A percentile compares a stretch with the other conserved stretches of the same genome.
These are phyloP conservation scores for Platycnemis pennipes DNA, from an alignment of 2,888 invertebrate species.

Conservation along the genomic window DNA sequence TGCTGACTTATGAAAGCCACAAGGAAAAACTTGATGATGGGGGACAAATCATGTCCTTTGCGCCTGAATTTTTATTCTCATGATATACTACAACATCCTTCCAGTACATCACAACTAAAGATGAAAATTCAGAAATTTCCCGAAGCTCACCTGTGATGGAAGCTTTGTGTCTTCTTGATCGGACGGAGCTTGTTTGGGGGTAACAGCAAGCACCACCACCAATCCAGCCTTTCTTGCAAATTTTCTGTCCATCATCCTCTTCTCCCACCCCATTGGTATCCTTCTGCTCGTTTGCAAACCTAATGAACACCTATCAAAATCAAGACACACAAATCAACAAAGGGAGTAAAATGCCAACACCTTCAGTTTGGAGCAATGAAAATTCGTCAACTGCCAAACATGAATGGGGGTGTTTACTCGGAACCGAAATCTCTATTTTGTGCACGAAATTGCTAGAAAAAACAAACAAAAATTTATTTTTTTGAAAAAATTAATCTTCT, in stretches of 20 bases:
- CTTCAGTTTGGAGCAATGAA: too few relatives aligned
- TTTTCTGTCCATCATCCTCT: constrained; percentile 29
- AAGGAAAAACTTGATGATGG: background rate
- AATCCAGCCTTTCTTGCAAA: background rate
- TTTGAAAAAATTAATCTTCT: too few relatives aligned
- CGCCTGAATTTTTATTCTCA: background rate
- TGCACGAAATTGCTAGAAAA: too few relatives aligned
- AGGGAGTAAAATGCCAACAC: too few relatives aligned
- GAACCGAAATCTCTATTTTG: too few relatives aligned
- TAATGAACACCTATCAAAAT: constrained; percentile 70
- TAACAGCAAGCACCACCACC: constrained; percentile 58
- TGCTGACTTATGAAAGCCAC: background rate
- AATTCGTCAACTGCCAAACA: too few relatives aligned
- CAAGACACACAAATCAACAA: background rate
- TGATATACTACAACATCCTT: background rate
- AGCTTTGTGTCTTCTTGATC: constrained; percentile 53
- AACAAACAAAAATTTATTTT: too few relatives aligned
- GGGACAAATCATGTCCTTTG: background rate
- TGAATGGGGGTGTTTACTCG: too few relatives aligned
- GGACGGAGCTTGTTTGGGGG: constrained; percentile 57
- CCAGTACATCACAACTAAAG: background rate
- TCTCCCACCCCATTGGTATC: constrained; percentile 58
- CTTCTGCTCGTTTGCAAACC: constrained; percentile 71
- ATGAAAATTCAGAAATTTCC: background rate
- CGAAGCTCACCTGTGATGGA: constrained; percentile 29